These are phyloP conservation scores for Catocala sponsa DNA, from an alignment of 2,888 invertebrate species.

Conservation along the genomic window DNA sequence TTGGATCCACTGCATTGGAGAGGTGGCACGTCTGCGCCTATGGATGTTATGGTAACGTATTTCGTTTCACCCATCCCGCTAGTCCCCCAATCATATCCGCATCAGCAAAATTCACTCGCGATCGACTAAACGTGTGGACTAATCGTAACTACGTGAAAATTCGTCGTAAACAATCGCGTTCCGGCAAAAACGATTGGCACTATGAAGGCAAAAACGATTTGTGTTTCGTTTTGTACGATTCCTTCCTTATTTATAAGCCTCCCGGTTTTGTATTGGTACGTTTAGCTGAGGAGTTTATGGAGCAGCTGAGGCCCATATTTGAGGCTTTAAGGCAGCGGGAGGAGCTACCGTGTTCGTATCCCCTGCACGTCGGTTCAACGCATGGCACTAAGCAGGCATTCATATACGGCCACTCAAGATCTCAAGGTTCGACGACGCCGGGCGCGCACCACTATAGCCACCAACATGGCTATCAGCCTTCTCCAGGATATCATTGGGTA, in stretches of 20 bases:
- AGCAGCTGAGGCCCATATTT: slow-evolving; percentile 98
- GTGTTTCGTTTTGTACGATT: slow-evolving; percentile 64
- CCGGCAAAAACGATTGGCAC: slow-evolving; percentile 83
- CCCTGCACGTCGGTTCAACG: slow-evolving; percentile 94
- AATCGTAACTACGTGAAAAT: slow-evolving; percentile 74
- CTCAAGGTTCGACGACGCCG: slow-evolving; percentile 89
- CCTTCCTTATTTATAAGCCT: slow-evolving; percentile 75
- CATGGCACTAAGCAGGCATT: slow-evolving; percentile 89
- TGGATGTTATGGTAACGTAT: slow-evolving; percentile 86
- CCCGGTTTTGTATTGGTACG: slow-evolving; percentile 84
- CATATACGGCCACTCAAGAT: slow-evolving; percentile 89
- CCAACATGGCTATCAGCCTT: slow-evolving; percentile 91
- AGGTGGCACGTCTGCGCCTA: slow-evolving; percentile 85
- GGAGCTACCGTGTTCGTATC: slow-evolving; percentile 96
- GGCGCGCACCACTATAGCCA: slow-evolving; percentile 90
- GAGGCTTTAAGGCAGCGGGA: slow-evolving; percentile 97
- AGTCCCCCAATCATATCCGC: slow-evolving; percentile 78
- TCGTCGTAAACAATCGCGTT: slow-evolving; percentile 69
- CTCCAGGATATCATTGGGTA: slow-evolving; percentile 93
- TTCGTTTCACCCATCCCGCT: slow-evolving; percentile 78
- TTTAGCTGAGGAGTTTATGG: slow-evolving; percentile 97
- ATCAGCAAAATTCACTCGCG: slow-evolving; percentile 70
- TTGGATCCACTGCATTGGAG: slow-evolving; percentile 86
- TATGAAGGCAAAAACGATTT: slow-evolving; percentile 75
- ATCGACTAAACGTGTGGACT: slow-evolving; percentile 79